Evolutionary conservation across 2,797 vertebrate genomes (phyloP), one percentile per base, ranked within the genome.

Genomic region (Lutra lutra): DNA sequence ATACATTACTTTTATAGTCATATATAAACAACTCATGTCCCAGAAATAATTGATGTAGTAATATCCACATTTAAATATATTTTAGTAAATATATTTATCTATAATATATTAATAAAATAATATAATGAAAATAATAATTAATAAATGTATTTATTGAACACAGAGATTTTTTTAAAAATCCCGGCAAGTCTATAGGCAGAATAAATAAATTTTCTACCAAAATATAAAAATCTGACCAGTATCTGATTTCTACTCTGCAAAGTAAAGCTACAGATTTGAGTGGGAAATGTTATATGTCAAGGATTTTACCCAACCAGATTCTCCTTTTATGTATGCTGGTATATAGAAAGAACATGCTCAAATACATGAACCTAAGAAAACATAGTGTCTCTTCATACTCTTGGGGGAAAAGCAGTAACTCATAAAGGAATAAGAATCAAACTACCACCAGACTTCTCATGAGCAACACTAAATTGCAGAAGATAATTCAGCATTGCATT

Each of bases 371-470:
- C 29, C 18, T 82, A 94, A 91, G 43, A 58, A 88, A 86, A 72
- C 9, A 40, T 21, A 72, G 15, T 66, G 23, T 23, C 23, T 23
- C 23, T 43, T 89, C 77, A 38, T 20, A 43, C 5, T 78, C 46
- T 90, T 75, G 56, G 5, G 1, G 8, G 10, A 62, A 51, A 58
- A 60, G 23, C 5, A 70, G 35, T 84, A 86, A 79, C 20, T 88
- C 66, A 86, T n/a, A 58, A 60, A 96, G n/a, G 17, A 92, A 18
- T 64, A 84, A 88, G 48, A 70, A 91, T 80, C 21, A 94, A 86
- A 89, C 91, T 89, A 89, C n/a, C 68, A 73, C 54, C 56, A 91
- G 54, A 40, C 17, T 94, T 96, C n/a, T 80, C 62, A 86, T 68
- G 64, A 94, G 58, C 35, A 66, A 60, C 5, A 58, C 10, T 88